These are phyloP conservation scores for Paratilapia polleni DNA, from an alignment of 2,113 vertebrate species.

Conservation along the genomic window DNA sequence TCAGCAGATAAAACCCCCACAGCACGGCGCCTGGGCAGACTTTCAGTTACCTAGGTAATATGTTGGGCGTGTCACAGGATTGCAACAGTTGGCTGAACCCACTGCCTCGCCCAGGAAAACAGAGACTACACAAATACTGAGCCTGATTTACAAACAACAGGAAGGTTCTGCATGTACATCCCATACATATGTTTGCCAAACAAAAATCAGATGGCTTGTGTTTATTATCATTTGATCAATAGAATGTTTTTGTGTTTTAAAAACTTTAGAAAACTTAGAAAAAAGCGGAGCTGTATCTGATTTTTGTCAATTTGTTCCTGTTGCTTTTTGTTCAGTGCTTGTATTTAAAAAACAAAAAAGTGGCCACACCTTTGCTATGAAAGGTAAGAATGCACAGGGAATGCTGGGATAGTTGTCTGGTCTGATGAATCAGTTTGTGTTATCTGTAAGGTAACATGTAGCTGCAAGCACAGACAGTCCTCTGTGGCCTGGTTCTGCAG, in stretches of 20 bases:
- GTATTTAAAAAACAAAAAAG: neutral
- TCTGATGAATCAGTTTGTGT: conserved; percentile 43
- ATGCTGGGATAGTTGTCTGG: neutral
- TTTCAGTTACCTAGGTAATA: conserved; percentile 64
- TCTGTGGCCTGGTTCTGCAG: conserved; percentile 30
- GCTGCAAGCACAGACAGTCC: conserved; percentile 57
- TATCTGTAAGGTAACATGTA: conserved; percentile 51
- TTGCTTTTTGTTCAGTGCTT: neutral
- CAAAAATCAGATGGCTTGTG: neutral
- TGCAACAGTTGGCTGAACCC: conserved; percentile 67
- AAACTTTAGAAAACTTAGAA: neutral
- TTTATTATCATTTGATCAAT: neutral
- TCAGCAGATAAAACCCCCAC: conserved; percentile 55
- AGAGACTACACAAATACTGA: conserved; percentile 56
- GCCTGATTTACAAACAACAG: conserved; percentile 54
- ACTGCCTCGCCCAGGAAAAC: conserved; percentile 61
- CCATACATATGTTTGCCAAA: neutral
- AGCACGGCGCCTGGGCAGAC: conserved; percentile 20
- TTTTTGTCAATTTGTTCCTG: neutral
- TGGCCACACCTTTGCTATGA: conserved; percentile 31
- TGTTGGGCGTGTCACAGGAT: conserved; percentile 61
- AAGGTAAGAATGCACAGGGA: neutral
- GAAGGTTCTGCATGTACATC: neutral
- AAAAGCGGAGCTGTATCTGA: neutral
- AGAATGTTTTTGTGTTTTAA: neutral